A percentile compares a stretch with the other conserved stretches of the same genome.
phyloP scores from a whole-genome alignment of 2,797 vertebrate species.

The Lacerta bilineata region DNA sequence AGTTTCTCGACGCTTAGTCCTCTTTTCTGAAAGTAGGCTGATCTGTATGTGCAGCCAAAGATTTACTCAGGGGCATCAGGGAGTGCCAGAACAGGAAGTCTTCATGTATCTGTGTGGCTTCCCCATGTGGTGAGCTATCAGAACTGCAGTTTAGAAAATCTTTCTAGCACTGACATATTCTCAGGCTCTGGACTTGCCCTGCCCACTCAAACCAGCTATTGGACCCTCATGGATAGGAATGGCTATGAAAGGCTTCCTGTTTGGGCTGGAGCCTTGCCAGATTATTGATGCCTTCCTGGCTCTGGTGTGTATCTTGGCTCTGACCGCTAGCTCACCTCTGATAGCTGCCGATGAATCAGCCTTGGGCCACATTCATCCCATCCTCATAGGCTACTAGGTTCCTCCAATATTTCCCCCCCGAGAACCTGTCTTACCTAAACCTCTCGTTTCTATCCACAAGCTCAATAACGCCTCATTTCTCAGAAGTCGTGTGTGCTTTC shows the following conservation, averaged over 20 bases:
- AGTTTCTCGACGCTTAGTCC: background rate
- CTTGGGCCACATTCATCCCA: background rate
- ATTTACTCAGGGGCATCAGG: background rate
- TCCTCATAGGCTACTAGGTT: background rate
- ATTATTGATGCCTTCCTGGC: background rate
- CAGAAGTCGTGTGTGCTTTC: background rate
- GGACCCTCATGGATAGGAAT: background rate
- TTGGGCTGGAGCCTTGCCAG: background rate
- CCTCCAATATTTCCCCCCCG: too few species aligned
- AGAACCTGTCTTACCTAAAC: background rate
- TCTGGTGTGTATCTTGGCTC: background rate
- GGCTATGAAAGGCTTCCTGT: background rate
- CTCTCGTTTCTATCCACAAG: background rate
- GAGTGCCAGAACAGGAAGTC: too few species aligned
- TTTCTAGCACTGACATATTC: too few species aligned
- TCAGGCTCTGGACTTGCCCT: background rate
- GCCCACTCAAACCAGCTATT: background rate
- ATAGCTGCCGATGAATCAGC: background rate
- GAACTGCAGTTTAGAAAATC: background rate
- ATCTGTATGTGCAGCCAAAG: background rate
- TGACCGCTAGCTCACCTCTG: background rate
- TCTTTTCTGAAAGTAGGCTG: background rate
- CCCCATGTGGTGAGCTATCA: background rate
- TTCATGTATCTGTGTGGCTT: background rate
- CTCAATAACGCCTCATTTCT: background rate